Evolutionary conservation across 2,113 vertebrate genomes (phyloP).

Genomic region (Numida meleagris): DNA sequence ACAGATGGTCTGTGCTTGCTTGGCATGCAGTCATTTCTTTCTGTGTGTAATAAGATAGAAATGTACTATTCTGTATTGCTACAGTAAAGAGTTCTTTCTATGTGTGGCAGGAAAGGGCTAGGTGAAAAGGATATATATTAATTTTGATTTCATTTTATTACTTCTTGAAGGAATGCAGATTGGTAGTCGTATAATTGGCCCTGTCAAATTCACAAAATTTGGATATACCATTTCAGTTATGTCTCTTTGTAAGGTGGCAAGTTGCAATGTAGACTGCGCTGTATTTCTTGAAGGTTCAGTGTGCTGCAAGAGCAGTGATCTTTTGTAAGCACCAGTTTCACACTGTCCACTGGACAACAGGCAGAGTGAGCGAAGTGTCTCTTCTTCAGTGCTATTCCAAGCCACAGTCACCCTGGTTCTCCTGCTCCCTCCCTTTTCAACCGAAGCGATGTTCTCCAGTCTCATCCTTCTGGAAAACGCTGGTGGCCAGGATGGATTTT

Average conservation of each 20-base stretch:
- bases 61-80: not conserved
- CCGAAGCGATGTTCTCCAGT: not conserved
- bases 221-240: not conserved
- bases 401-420: not conserved
- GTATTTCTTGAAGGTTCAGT: not conserved
- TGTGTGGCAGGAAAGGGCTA: not conserved
- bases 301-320: not conserved
- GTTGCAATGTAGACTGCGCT: accelerated
- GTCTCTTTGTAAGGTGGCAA: not conserved
- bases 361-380: not conserved
- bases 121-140: not conserved
- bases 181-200: accelerated
- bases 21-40: not conserved
- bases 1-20: not conserved
- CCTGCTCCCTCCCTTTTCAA: not conserved
- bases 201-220: not conserved
- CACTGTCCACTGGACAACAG: not conserved
- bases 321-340: not conserved
- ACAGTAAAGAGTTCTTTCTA: not conserved
- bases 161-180: not conserved
- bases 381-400: not conserved
- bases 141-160: not conserved
- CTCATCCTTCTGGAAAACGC: not conserved
- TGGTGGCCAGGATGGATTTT: not conserved
- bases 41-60: not conserved